Evolutionary conservation across 2,888 invertebrate genomes (phyloP).

Genomic region (Julus scanicus): DNA sequence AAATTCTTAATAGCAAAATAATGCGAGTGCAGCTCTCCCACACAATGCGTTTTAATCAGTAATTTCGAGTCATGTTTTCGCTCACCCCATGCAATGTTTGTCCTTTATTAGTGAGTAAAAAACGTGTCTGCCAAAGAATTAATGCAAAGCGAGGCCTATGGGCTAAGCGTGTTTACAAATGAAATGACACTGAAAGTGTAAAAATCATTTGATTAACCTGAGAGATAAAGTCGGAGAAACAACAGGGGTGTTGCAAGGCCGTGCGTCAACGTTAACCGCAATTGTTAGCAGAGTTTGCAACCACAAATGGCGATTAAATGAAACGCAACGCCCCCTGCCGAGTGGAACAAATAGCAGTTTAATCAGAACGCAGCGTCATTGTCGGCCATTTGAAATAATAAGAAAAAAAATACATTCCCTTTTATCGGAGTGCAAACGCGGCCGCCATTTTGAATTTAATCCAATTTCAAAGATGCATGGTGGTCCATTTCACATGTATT

Average conservation of each 20-base stretch:
- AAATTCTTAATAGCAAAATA: neutral
- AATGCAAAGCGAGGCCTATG: conserved; percentile 9
- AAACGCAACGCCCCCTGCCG: conserved; percentile 50
- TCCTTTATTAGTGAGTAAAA: neutral
- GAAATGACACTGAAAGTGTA: conserved; percentile 33
- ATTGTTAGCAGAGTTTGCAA: neutral
- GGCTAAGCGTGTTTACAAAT: conserved; percentile 33
- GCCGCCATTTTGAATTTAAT: neutral
- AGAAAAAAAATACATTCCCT: neutral
- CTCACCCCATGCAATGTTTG: conserved; percentile 33
- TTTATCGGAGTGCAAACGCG: neutral
- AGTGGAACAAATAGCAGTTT: conserved; percentile 52
- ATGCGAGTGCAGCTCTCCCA: neutral
- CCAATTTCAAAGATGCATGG: neutral
- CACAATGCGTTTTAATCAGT: conserved; percentile 27
- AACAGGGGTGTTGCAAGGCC: conserved; percentile 33
- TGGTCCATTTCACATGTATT: neutral
- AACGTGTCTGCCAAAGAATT: neutral
- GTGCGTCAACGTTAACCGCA: conserved; percentile 18
- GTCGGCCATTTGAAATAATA: neutral
- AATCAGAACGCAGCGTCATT: conserved; percentile 50
- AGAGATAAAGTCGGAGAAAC: neutral
- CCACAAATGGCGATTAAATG: conserved; percentile 47
- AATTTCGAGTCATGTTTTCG: conserved; percentile 33
- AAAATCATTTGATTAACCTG: conserved; percentile 33